These are phyloP conservation scores for Morus bassanus DNA, from an alignment of 2,797 vertebrate species.

Conservation along the genomic window DNA sequence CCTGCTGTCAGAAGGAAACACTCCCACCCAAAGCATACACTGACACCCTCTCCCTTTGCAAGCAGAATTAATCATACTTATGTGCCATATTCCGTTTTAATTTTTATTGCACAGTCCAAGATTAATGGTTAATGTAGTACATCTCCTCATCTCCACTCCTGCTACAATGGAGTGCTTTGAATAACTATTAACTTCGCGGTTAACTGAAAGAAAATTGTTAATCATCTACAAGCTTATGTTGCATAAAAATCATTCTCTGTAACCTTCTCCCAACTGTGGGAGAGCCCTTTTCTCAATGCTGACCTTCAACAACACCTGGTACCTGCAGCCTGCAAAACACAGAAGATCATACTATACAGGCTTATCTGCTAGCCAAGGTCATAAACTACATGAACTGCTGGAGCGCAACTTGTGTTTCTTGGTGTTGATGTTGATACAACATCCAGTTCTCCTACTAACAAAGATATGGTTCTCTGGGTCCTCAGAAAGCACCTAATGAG, in stretches of 20 bases:
- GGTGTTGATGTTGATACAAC: neutral
- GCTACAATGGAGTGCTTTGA: slow-evolving; percentile 69
- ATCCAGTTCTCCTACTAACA: neutral
- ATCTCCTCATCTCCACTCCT: slow-evolving; percentile 42
- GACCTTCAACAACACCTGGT: slow-evolving; percentile 73
- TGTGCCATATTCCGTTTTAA: slow-evolving; percentile 56
- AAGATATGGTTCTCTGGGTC: neutral
- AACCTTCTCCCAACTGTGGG: slow-evolving; percentile 51
- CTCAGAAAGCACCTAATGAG: slow-evolving; percentile 14
- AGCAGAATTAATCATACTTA: slow-evolving; percentile 59
- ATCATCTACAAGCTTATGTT: slow-evolving; percentile 72
- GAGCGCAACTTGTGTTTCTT: neutral
- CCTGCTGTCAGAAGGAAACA: neutral
- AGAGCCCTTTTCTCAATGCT: slow-evolving; percentile 8
- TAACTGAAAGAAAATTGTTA: slow-evolving; percentile 74
- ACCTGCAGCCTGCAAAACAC: slow-evolving; percentile 77
- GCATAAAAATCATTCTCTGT: slow-evolving; percentile 64
- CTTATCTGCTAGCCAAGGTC: slow-evolving; percentile 81
- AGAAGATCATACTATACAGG: slow-evolving; percentile 69
- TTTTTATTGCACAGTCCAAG: slow-evolving; percentile 62
- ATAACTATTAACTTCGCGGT: slow-evolving; percentile 74
- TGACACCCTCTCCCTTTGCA: slow-evolving; percentile 55
- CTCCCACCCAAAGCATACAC: neutral
- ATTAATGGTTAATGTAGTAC: slow-evolving; percentile 73
- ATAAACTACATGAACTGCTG: slow-evolving; percentile 40